Evolutionary conservation across 2,113 vertebrate genomes (phyloP), one percentile per base, ranked within the genome.

Genomic region (Corapipo altera): DNA sequence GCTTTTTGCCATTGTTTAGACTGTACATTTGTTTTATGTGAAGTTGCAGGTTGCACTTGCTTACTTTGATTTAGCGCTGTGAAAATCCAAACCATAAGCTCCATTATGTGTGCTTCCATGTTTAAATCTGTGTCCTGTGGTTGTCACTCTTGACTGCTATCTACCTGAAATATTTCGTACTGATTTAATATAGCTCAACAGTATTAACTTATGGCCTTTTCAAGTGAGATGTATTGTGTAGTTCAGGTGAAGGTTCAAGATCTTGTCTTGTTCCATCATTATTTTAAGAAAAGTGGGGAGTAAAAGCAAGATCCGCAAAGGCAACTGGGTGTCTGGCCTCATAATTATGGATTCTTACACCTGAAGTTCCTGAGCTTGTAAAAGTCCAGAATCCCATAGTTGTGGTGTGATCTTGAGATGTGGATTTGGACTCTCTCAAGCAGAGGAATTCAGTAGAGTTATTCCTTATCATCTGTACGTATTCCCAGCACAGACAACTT

Each of bases 61-160:
- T 81, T 24, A 26, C 23, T 66, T 79, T 74, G 35, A 46, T 58
- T 37, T 65, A 81, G 86, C 0, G 1, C 71, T 48, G 65, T 59
- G 78, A 58, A 79, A 79, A 27, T 76, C 46, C 4, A 12, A 66
- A 85, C 58, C 6, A 2, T 12, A 17, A 85, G 27, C 43, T 80
- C 19, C 0, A 0, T 49, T 64, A 55, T 1, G 2, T 2, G 0
- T 3, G 15, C 75, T 74, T 85, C 65, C 20, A 26, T 8, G 21
- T 79, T 88, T 69, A 49, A 80, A 33, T 80, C 52, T 64, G 32
- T 54, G 71, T 81, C 28, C 6, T 7, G 0, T 14, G 37, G 43
- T 71, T 86, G 44, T 55, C 23, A 8, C 28, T 79, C 58, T 39
- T 33, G 20, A 58, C 35, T 48, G 43, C 52, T 74, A 11, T 59